These are phyloP conservation scores for Leptocoma aspasia DNA, from an alignment of 2,113 vertebrate genomes.

Conservation along the genomic window DNA sequence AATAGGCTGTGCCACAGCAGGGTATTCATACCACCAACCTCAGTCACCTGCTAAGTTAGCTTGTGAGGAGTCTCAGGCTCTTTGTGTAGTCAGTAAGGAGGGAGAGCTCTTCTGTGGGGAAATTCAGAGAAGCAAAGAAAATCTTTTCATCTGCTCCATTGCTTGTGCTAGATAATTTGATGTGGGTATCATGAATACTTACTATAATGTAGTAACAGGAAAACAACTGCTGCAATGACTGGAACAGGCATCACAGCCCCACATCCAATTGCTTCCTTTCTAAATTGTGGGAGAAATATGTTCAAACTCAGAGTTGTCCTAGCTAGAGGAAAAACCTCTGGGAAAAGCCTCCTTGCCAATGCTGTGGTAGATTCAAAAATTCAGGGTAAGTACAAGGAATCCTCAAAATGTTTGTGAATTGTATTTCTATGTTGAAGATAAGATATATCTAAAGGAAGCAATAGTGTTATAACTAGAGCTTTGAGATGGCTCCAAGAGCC, in stretches of 20 bases:
- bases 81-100: neutral
- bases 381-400: neutral
- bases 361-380: neutral
- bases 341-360: neutral
- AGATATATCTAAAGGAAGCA: neutral
- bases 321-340: neutral
- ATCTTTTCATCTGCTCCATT: neutral
- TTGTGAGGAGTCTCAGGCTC: neutral
- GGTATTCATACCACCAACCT: neutral
- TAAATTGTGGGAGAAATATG: neutral
- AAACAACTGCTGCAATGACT: neutral
- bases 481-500: neutral
- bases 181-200: neutral
- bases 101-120: neutral
- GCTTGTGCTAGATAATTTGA: neutral
- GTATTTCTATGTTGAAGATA: neutral
- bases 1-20: neutral
- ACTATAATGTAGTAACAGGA: neutral
- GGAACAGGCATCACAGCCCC: neutral
- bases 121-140: neutral
- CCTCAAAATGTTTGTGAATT: neutral
- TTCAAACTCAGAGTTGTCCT: neutral
- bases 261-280: neutral
- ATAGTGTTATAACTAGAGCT: neutral
- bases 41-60: neutral